Base-by-base conservation (phyloP, 2,888 invertebrate species). In the Rhingia campestris region DNA sequence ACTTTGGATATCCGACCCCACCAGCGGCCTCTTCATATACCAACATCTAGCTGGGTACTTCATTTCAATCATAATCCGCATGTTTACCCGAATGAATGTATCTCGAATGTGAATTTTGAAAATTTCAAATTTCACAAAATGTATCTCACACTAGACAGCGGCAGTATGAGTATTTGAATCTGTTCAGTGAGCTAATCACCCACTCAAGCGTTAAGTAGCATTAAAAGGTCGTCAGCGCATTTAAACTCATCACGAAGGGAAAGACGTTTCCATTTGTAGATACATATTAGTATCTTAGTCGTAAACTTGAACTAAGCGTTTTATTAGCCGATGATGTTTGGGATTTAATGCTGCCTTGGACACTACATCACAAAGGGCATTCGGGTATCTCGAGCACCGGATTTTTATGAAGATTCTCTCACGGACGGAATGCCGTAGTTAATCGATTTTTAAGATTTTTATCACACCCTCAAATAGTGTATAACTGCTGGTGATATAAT, bases 281-380 rank as follows among this genome's bases (percentile, higher is more conserved):
- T 54, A 7, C 47, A 47, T 69, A 22, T 22, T 22, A 22, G 22
- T 22, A 22, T 22, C 22, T 22, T 22, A 22, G 22, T 76, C 54
- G 39, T 72, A 35, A 63, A 81, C 69, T 75, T 64, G 69, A 81
- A 69, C 81, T 75, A 81, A 81, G 61, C 75, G 58, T 70, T 81
- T 70, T 70, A 81, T 81, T 75, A 75, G 75, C 63, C 63, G 75
- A 70, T 64, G 75, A 75, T 49, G 41, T 67, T 47, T 80, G 7
- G 35, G 67, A 80, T 56, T 73, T 80, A 73, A 67, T 37, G 47
- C 12, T 6, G 1, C 4, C 41, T 32, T 6, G 22, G 22, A 22
- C 22, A 22, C 22, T 1, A 22, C 9, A 32, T n/a, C 47, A 32
- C 56, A 35, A 45, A 47, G 22, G 56, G 14, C 61, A 45, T 43